Base-by-base conservation (phyloP, 2,797 vertebrate genomes). In the Aquila chrysaetos region DNA sequence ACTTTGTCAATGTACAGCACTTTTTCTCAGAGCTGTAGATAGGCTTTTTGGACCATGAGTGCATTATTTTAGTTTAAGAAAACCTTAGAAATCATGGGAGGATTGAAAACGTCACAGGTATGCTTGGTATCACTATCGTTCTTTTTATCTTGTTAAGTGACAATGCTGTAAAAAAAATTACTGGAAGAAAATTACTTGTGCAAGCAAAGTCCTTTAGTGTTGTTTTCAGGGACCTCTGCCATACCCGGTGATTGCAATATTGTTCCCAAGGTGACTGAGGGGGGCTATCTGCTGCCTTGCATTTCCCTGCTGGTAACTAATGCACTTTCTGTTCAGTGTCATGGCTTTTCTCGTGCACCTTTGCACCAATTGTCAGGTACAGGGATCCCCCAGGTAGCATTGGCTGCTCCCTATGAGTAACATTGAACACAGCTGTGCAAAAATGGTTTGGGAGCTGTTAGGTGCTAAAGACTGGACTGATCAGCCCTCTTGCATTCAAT, bases 261-360 rank as follows among this genome's bases (percentile, higher is more conserved):
- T 69, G 16, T 16, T 76, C 16, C 33, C 23, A n/a, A 22, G 16
- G 53, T 41, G 41, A 41, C 46, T 12, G 28, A 90, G 35, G 2
- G 17, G 43, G 13, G 3, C 24, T 46, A 5, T 46, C 13, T 41
- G 44, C 64, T 90, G 23, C 41, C 9, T 46, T 60, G 28, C 30
- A 18, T 51, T 78, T 86, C 7, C 17, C n/a, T 81, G 48, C 9
- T 44, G 73, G 31, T 39, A 73, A 31, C 24, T 51, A 28, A 4
- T 6, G 13, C 12, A 3, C 7, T 43, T 7, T 51, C 63, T 35
- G 11, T 43, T 74, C n/a, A 17, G 25, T 20, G 31, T 12, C 59
- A 19, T 1, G 11, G 33, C n/a, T 91, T 74, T 88, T 31, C 51
- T 85, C 0, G 0, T 13, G 35, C 25, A 37, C 19, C 19, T 84